phyloP scores from a whole-genome alignment of 1,140 invertebrate genomes.

The Melanaphis sacchari region DNA sequence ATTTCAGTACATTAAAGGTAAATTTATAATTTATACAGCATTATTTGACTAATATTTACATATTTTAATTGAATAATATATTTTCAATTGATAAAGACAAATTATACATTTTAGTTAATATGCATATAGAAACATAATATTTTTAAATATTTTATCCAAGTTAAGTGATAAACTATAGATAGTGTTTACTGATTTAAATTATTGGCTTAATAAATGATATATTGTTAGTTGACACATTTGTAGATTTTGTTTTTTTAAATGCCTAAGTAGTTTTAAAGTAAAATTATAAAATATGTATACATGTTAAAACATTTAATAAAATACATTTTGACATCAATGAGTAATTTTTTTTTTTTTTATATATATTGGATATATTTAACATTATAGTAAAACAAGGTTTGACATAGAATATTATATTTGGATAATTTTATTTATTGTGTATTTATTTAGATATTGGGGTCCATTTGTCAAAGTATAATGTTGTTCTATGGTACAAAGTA shows the following conservation, averaged over 20 bases:
- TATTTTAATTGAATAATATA: background rate
- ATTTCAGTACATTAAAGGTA: background rate
- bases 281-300: background rate
- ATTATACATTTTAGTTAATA: background rate
- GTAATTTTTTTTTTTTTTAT: background rate
- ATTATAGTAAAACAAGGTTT: background rate
- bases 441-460: constrained; percentile 70
- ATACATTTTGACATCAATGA: background rate
- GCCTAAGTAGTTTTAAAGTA: background rate
- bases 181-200: background rate
- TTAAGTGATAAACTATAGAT: background rate
- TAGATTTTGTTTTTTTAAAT: background rate
- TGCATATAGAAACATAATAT: background rate
- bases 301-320: background rate
- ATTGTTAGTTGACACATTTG: background rate
- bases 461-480: constrained; percentile 77
- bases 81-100: background rate
- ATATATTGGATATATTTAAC: background rate
- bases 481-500: constrained; percentile 76
- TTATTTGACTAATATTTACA: background rate
- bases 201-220: background rate
- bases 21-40: background rate
- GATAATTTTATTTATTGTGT: constrained; percentile 13
- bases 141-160: background rate
- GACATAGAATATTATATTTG: background rate